Conservation (phyloP, 2,113 vertebrate species). For the Macquaria australasica region DNA sequence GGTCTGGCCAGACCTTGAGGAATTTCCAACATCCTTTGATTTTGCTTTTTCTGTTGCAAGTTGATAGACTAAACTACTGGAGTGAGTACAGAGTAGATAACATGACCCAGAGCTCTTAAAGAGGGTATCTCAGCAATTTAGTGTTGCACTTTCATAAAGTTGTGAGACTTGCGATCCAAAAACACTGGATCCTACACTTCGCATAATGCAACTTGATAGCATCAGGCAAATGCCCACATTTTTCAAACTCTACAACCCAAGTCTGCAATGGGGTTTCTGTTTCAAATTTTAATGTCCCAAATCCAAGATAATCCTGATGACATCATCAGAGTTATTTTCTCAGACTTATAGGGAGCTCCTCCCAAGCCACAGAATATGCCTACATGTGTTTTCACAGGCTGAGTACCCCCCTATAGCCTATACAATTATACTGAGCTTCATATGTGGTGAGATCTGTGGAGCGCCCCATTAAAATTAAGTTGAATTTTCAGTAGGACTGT, state of each 20-base stretch:
- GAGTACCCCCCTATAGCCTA: too few species aligned
- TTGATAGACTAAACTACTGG: conserved; percentile 19
- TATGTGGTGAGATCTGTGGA: conserved; percentile 2
- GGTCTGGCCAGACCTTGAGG: conserved; percentile 39
- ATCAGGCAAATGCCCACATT: not conserved
- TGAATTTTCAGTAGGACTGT: not conserved
- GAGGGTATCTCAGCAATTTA: not conserved
- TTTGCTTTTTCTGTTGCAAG: conserved; percentile 18
- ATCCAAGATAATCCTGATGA: not conserved
- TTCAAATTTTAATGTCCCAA: not conserved
- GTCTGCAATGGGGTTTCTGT: not conserved
- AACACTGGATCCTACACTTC: not conserved
- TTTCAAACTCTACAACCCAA: not conserved
- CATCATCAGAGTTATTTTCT: conserved; percentile 16
- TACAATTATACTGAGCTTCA: not conserved
- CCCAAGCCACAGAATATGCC: not conserved
- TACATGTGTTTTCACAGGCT: conserved; percentile 3
- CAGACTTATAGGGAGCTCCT: not conserved
- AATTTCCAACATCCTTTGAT: conserved; percentile 52
- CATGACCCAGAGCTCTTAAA: not conserved
- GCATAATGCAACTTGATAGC: not conserved
- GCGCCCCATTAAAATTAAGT: not conserved
- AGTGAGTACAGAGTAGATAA: conserved; percentile 14
- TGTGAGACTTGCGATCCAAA: not conserved
- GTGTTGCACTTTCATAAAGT: not conserved